Evolutionary conservation across 2,113 vertebrate genomes (phyloP).

Genomic region (Clarias batrachus): DNA sequence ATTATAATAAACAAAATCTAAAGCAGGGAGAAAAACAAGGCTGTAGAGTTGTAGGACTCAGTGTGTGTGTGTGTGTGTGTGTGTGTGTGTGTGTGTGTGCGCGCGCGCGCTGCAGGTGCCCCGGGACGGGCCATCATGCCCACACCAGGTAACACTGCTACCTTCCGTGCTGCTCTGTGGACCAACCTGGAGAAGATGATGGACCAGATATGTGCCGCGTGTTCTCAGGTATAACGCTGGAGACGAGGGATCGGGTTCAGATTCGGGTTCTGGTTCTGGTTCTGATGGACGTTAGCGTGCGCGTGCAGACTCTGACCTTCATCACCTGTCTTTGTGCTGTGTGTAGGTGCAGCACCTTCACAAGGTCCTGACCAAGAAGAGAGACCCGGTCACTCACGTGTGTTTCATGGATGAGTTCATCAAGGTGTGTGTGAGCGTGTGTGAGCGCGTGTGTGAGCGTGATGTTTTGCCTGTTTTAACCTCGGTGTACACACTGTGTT

Average conservation of each 20-base stretch:
- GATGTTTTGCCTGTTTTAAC: neutral
- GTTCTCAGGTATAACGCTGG: constrained; percentile 74
- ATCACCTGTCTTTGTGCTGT: neutral
- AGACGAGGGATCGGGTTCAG: neutral
- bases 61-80: constrained; percentile 8
- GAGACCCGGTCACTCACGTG: constrained; percentile 93
- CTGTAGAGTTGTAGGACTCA: neutral
- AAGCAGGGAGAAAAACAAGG: neutral
- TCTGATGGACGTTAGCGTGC: no score
- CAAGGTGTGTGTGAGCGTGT: constrained; percentile 77
- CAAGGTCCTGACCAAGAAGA: constrained; percentile 91
- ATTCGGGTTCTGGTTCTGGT: no score
- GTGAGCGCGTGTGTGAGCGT: neutral
- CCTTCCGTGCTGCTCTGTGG: constrained; percentile 94
- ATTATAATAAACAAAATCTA: neutral
- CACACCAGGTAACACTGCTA: constrained; percentile 88
- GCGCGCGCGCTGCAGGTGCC: constrained; percentile 70
- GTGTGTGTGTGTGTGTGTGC: neutral
- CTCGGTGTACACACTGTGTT: constrained; percentile 5
- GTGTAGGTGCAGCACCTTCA: constrained; percentile 87
- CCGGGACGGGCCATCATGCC: constrained; percentile 93
- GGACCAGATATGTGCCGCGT: constrained; percentile 93
- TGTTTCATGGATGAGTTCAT: constrained; percentile 96
- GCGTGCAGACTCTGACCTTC: neutral
- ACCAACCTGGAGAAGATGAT: constrained; percentile 97